Evolutionary conservation across 2,888 invertebrate species (phyloP).

Genomic region (Parnassius apollo): DNA sequence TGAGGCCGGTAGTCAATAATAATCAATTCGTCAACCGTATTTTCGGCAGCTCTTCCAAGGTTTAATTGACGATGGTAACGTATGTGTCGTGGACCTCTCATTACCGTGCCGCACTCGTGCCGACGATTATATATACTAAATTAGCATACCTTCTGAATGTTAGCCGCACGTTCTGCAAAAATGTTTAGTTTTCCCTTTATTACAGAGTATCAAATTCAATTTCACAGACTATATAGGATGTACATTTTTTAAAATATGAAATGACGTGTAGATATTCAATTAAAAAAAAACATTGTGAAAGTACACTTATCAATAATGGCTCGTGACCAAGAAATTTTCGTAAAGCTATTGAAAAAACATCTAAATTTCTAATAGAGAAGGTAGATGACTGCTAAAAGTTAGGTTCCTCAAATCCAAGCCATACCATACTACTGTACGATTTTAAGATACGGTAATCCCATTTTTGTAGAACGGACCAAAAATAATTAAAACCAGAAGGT

Average conservation of each 20-base stretch:
- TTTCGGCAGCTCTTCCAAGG: constrained; percentile 5
- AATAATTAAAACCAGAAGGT: no score
- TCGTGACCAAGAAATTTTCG: no score
- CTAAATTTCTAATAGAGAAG: no score
- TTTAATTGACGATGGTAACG: constrained; percentile 40
- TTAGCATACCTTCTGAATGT: constrained; percentile 19
- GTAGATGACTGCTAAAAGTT: no score
- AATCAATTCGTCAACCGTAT: constrained; percentile 17
- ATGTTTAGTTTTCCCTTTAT: constrained; percentile 26
- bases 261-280: no score
- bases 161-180: constrained; percentile 28
- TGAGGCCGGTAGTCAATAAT: neutral
- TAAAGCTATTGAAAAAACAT: no score
- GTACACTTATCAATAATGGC: no score
- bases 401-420: no score
- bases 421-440: no score
- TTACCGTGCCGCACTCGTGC: constrained; percentile 38
- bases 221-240: constrained; percentile 5
- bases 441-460: no score
- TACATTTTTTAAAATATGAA: neutral
- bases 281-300: no score
- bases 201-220: constrained; percentile 13
- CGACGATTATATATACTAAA: constrained; percentile 16
- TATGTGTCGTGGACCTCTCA: constrained; percentile 43
- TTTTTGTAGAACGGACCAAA: no score